Conservation (phyloP, 2,888 invertebrate species). For the Malacosoma neustria region DNA sequence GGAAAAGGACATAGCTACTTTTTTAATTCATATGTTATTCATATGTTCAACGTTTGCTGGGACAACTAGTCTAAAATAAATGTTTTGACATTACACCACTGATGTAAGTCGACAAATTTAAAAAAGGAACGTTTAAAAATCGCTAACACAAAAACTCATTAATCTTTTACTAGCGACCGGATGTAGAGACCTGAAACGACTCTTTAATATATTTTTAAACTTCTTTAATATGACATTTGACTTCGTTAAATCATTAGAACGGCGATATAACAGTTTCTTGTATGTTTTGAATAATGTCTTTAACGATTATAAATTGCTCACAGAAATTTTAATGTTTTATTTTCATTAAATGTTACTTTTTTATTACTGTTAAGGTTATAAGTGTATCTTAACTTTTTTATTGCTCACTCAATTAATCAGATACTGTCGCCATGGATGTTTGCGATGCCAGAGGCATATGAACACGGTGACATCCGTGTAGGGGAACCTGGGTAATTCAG, state of each 20-base stretch:
- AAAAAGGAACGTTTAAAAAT: neutral
- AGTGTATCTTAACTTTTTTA: too few relatives aligned
- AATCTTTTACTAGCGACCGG: slow-evolving; percentile 10
- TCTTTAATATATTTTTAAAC: slow-evolving; percentile 19
- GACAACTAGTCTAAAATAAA: too few relatives aligned
- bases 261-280: slow-evolving; percentile 32
- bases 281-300: slow-evolving; percentile 31
- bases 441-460: neutral
- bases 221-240: slow-evolving; percentile 21
- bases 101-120: neutral
- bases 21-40: slow-evolving; percentile 3
- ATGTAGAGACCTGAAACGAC: slow-evolving; percentile 11
- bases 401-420: too few relatives aligned
- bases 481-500: neutral
- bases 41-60: slow-evolving; percentile 3
- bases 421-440: neutral
- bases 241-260: slow-evolving; percentile 34
- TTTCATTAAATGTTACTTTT: too few relatives aligned
- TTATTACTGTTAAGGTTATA: too few relatives aligned
- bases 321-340: neutral
- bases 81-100: too few relatives aligned
- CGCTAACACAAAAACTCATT: neutral
- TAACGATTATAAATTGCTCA: slow-evolving; percentile 16
- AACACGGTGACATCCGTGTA: neutral
- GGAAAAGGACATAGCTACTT: too few relatives aligned